These are phyloP conservation scores for Myocastor coypus DNA, from an alignment of 2,113 vertebrate genomes.

Conservation along the genomic window DNA sequence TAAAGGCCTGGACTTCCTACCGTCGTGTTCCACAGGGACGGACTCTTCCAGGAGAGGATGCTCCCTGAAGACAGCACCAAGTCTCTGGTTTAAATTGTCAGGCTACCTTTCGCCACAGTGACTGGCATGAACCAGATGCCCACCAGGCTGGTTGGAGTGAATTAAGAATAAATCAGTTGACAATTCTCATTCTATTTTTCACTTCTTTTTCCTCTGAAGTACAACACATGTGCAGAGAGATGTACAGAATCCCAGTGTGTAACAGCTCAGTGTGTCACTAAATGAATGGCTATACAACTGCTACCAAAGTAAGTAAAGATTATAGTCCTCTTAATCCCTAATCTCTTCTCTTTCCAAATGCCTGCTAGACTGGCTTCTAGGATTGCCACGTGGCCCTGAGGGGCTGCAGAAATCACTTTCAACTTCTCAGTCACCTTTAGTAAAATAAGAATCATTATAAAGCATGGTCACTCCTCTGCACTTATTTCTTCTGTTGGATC, in stretches of 20 bases:
- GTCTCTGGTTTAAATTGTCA: neutral
- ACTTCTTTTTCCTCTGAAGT: neutral
- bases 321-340: neutral
- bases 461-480: neutral
- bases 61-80: neutral
- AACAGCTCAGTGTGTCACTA: neutral
- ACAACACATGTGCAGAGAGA: neutral
- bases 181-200: neutral
- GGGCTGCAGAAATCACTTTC: neutral
- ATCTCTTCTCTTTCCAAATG: neutral
- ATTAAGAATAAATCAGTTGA: neutral
- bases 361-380: neutral
- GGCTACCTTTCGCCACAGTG: neutral
- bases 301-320: neutral
- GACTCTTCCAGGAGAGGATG: neutral
- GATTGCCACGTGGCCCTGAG: neutral
- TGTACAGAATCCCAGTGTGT: neutral
- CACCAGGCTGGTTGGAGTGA: neutral
- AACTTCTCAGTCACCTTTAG: neutral
- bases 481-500: neutral
- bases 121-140: neutral
- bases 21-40: neutral
- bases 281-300: neutral
- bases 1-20: neutral
- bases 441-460: neutral